These are phyloP conservation scores for Leucophenga montana DNA, from an alignment of 2,888 invertebrate species.

Conservation along the genomic window DNA sequence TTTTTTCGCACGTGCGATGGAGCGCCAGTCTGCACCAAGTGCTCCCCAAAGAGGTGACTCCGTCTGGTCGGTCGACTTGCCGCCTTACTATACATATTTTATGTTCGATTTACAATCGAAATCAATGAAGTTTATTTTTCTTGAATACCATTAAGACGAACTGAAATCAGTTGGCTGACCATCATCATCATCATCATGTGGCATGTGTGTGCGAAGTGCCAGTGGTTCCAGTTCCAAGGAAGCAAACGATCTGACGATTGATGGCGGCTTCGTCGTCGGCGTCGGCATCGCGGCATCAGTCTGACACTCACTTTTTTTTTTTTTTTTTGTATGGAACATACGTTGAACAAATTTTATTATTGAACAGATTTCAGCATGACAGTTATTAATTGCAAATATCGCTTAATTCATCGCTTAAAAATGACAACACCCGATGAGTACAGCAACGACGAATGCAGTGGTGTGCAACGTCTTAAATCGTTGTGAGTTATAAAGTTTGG, in stretches of 20 bases:
- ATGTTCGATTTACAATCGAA: conserved; percentile 65
- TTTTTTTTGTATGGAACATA: conserved; percentile 41
- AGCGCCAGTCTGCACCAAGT: conserved; percentile 20
- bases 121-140: conserved; percentile 58
- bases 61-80: conserved; percentile 27
- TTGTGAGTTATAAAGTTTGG: too few relatives aligned
- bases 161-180: conserved; percentile 2
- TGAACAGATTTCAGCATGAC: conserved; percentile 67
- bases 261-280: background rate
- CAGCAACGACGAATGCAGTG: background rate
- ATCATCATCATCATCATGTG: background rate
- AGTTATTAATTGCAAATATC: conserved; percentile 72
- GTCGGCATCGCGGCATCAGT: conserved; percentile 22
- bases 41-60: background rate
- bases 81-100: conserved; percentile 60
- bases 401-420: conserved; percentile 70
- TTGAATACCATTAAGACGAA: conserved; percentile 65
- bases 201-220: background rate
- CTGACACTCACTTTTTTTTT: conserved; percentile 35
- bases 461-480: background rate
- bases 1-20: conserved; percentile 60
- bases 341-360: conserved; percentile 66
- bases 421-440: conserved; percentile 61
- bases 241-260: background rate
- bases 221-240: too few relatives aligned